Evolutionary conservation across 2,113 vertebrate species (phyloP).

Genomic region (Chloropsis cyanopogon): DNA sequence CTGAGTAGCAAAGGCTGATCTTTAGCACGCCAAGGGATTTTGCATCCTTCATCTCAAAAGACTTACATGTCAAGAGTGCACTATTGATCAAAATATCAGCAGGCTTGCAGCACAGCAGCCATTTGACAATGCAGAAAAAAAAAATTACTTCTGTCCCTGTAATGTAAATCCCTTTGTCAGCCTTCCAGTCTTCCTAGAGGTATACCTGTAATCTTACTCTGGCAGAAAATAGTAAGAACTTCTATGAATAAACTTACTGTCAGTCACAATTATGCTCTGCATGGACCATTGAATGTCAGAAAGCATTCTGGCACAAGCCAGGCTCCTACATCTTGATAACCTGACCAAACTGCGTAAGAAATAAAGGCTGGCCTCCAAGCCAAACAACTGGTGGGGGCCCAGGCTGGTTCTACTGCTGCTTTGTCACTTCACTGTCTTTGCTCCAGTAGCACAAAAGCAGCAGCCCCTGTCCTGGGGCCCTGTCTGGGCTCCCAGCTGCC

Average conservation of each 20-base stretch:
- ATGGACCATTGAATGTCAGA: neutral
- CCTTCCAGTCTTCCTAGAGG: neutral
- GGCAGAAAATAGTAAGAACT: neutral
- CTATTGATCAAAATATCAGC: constrained; percentile 26
- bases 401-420: neutral
- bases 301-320: neutral
- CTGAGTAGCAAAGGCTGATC: neutral
- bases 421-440: neutral
- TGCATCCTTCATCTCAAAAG: neutral
- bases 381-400: neutral
- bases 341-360: neutral
- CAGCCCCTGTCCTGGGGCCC: neutral
- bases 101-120: neutral
- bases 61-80: neutral
- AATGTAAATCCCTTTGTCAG: neutral
- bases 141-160: neutral
- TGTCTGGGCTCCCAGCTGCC: neutral
- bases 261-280: neutral
- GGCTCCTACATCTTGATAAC: neutral
- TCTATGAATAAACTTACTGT: constrained; percentile 27
- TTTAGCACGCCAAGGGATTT: neutral
- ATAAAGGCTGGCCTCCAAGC: neutral
- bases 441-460: neutral
- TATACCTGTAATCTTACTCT: neutral
- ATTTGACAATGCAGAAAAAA: neutral